Evolutionary conservation across 2,797 vertebrate genomes (phyloP), one percentile per base, ranked within the genome.

Genomic region (Thaleichthys pacificus): DNA sequence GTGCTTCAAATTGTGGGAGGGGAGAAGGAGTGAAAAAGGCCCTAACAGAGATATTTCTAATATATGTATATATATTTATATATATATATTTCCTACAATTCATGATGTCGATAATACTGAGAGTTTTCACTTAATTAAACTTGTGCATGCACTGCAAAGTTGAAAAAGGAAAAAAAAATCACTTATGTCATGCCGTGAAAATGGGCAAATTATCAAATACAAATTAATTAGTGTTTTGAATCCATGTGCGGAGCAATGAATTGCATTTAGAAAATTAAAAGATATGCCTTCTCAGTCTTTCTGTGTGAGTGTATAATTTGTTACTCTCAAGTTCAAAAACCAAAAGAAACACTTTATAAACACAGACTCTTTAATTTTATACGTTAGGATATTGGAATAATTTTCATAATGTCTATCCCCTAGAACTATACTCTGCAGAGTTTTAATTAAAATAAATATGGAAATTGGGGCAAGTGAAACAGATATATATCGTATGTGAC

Each of bases 171-270:
- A 74, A 78, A 75, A 78, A 81, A 78, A 65, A 75, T 79, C 88
- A 85, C 88, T 93, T 74, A 77, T 88, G 88, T 86, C 82, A 87
- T 73, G 86, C 81, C 80, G 85, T 85, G 89, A 89, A 91, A 93
- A 88, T 91, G 87, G 87, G 87, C 82, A 88, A 93, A 91, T 93
- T 84, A 93, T 92, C 89, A 91, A 92, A 91, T 88, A 92, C 91
- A 91, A 92, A 93, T 91, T 90, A 92, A 93, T 92, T 91, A 91
- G 90, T 91, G 88, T 92, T 92, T 89, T 76, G 83, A 88, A 86
- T 89, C 83, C 82, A 38, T 70, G 83, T 88, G 84, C 70, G 75
- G 83, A 89, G 89, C 89, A 90, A 81, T 87, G 90, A 90, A 91
- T 91, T 91, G 88, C 90, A 76, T 91, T 91, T 84, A 81, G 88